Conservation (phyloP, 2,888 invertebrate genomes). For the Blastobasis lacticolella region DNA sequence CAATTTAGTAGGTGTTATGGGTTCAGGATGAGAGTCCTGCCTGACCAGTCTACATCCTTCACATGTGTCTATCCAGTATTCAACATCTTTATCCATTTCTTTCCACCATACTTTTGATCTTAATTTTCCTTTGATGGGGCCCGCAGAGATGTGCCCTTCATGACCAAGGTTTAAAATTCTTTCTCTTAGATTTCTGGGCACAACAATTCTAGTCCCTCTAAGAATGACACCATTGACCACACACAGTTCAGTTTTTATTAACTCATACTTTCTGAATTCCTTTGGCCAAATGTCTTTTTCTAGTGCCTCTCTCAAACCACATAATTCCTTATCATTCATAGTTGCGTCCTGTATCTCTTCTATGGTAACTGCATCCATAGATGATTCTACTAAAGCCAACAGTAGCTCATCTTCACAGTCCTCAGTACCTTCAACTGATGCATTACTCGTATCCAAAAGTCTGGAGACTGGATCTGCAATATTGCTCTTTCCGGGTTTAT, state of each 20-base stretch:
- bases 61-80: conserved; percentile 8
- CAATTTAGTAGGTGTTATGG: conserved; percentile 3
- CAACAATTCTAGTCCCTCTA: conserved; percentile 5
- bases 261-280: conserved; percentile 5
- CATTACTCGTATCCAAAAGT: neutral
- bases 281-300: conserved; percentile 5
- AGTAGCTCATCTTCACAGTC: neutral
- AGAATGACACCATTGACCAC: conserved; percentile 1
- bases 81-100: conserved; percentile 8
- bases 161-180: conserved; percentile 5
- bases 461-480: conserved; percentile 6
- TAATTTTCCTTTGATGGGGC: conserved; percentile 6
- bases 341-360: conserved; percentile 3
- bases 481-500: conserved; percentile 9
- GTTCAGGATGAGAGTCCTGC: conserved; percentile 1
- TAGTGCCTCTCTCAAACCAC: conserved; percentile 1
- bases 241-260: conserved; percentile 7
- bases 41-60: conserved; percentile 8
- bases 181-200: conserved; percentile 2
- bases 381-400: neutral
- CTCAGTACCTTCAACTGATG: neutral
- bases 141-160: conserved; percentile 4
- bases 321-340: neutral
- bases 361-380: conserved; percentile 1
- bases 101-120: conserved; percentile 10